Percentiles rank a stretch among this genome's conserved stretches.
Conservation (phyloP, 1,140 invertebrate species). For the Drosophila arawakana region DNA sequence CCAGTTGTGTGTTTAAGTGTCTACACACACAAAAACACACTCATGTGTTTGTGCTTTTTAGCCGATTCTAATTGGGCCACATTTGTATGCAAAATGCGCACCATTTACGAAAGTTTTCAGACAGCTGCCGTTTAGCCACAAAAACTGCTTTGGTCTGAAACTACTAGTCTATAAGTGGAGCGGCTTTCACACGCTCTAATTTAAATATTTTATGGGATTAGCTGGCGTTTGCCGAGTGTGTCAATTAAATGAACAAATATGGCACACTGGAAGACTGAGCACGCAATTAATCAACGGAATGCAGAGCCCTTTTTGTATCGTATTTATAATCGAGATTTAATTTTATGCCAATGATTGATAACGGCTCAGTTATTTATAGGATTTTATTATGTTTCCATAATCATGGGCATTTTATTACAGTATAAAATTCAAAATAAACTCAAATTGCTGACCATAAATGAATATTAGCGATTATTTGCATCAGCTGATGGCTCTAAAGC, state of each 20-base stretch:
- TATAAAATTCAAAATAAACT: no score
- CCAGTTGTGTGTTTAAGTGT: slow-evolving; percentile 11
- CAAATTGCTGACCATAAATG: no score
- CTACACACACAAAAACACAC: neutral
- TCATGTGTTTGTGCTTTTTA: slow-evolving; percentile 2
- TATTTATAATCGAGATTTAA: no score
- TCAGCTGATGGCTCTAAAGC: neutral
- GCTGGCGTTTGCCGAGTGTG: slow-evolving; percentile 29
- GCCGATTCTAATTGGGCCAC: slow-evolving; percentile 64
- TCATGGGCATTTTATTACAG: no score
- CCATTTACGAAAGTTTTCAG: slow-evolving; percentile 41
- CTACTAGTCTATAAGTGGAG: slow-evolving; percentile 45
- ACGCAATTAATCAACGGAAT: neutral
- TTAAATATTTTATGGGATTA: slow-evolving; percentile 62
- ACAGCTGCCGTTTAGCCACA: slow-evolving; percentile 29
- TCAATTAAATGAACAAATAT: slow-evolving; percentile 32
- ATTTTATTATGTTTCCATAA: no score
- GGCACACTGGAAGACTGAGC: neutral
- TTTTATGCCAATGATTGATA: no score
- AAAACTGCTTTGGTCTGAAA: no score
- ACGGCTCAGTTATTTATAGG: no score
- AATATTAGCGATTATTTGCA: no score
- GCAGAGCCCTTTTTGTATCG: no score
- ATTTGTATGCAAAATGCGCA: slow-evolving; percentile 75
- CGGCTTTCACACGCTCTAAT: slow-evolving; percentile 75